Base-by-base conservation (phyloP, 2,888 invertebrate species). In the Drosophila austrosaltans region DNA sequence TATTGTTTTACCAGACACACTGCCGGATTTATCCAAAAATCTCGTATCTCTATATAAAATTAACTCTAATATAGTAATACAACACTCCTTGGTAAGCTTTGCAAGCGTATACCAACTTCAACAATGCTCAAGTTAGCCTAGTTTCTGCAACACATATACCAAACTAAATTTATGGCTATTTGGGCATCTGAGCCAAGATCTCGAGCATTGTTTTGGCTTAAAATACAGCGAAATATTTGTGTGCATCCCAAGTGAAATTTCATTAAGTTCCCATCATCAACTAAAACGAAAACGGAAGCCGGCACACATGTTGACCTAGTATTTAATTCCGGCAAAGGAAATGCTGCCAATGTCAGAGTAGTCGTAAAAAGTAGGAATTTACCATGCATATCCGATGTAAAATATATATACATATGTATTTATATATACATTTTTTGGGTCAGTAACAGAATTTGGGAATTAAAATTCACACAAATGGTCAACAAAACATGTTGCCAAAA, bases 171-270 rank as follows among this genome's bases (percentile, higher is more conserved):
- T 48, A n/a, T 25, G 44, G 42, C 32, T 56, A 53, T 32, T 40
- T 32, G 42, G 62, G 54, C 16, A 10, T 62, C 44, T 39, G 12
- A 42, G n/a, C 5, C 63, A 77, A 62, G 53, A 75, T 73, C 69
- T 72, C 66, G 48, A 48, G 4, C 48, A 48, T 48, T 48, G 22
- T 25, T 25, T 48, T 48, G 68, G 68, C 63, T 69, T 70, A 75
- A 73, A 77, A 72, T 73, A 62, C 73, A 64, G 72, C 66, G 59
- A 72, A 82, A 79, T 77, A 63, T 70, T 73, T 84, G 73, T 67
- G 69, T 70, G 60, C 67, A 78, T 72, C 75, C 25, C 10, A 22
- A 25, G 10, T 4, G 12, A 83, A 82, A 81, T 73, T 86, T 57
- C 73, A 75, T 72, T 75, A 72, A 64, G 65, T 66, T 64, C 68